Base-by-base conservation (phyloP, 2,113 vertebrate genomes). In the Oryzias melastigma region DNA sequence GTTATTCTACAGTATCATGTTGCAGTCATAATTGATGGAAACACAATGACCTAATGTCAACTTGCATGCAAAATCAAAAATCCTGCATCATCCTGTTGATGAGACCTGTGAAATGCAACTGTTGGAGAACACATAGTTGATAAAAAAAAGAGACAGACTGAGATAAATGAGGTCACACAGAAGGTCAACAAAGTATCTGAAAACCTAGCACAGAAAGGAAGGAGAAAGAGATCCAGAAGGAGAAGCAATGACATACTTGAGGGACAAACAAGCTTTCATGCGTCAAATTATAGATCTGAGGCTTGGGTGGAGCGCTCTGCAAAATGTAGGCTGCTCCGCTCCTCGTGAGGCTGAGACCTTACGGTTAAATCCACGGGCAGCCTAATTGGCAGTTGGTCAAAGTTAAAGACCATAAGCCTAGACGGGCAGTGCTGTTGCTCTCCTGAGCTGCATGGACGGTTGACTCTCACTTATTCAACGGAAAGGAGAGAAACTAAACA, bases 311-410 rank as follows among this genome's bases (percentile, higher is more conserved):
- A 86, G 85, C 73, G 51, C 67, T 68, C 78, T 79, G 73, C 73
- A 78, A 78, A 86, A 88, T 84, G 83, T 76, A 78, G 81, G 65
- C 83, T 79, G 48, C 75, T 69, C 45, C 42, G 53, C 79, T 79
- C 74, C 72, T 65, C 68, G 49, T 61, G 76, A 76, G 77, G 67
- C 73, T 65, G 71, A 81, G 77, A 71, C 80, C 71, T 65, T 74
- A 58, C 51, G 29, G 70, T 68, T 69, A 46, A 68, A 80, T 83
- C 82, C 73, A 65, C 24, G 68, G 68, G 71, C 75, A 76, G 78
- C 71, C 77, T 89, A 90, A 90, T 90, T 88, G 86, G 80, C 88
- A 88, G 86, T 90, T 90, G 86, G 88, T 88, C 85, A 87, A 83
- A 77, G 80, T 80, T 78, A 73, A 78, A 84, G 78, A 87, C 74